Evolutionary conservation across 2,888 invertebrate species (phyloP).

Genomic region (Dione vanillae): DNA sequence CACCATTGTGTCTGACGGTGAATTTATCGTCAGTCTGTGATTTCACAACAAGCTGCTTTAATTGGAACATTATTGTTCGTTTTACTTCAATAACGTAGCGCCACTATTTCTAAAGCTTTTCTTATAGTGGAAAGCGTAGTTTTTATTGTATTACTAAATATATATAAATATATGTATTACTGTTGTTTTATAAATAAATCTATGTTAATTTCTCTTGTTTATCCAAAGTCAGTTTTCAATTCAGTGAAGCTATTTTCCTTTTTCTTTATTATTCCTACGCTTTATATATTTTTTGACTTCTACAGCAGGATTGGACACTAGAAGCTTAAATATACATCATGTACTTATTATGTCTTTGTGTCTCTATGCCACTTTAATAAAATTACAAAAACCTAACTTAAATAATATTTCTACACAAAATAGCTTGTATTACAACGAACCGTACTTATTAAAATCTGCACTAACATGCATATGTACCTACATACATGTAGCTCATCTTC

Average conservation of each 20-base stretch:
- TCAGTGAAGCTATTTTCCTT: too few species aligned
- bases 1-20: slow-evolving; percentile 73
- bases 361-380: too few species aligned
- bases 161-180: not conserved
- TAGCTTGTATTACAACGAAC: not conserved
- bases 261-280: too few species aligned
- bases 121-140: not conserved
- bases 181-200: too few species aligned
- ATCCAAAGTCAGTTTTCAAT: too few species aligned
- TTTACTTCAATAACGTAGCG: not conserved
- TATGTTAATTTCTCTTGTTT: too few species aligned
- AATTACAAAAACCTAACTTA: too few species aligned
- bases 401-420: too few species aligned
- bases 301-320: too few species aligned
- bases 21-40: slow-evolving; percentile 66
- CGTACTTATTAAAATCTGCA: not conserved
- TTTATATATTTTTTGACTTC: too few species aligned
- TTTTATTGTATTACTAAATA: not conserved
- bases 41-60: slow-evolving; percentile 49
- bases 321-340: too few species aligned
- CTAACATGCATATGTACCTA: not conserved
- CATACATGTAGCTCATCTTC: not conserved
- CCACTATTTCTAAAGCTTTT: not conserved
- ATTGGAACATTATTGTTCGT: slow-evolving; percentile 49
- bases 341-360: too few species aligned